phyloP scores from a whole-genome alignment of 2,113 vertebrate species.

The Pseudorhombus dupliciocellatus region DNA sequence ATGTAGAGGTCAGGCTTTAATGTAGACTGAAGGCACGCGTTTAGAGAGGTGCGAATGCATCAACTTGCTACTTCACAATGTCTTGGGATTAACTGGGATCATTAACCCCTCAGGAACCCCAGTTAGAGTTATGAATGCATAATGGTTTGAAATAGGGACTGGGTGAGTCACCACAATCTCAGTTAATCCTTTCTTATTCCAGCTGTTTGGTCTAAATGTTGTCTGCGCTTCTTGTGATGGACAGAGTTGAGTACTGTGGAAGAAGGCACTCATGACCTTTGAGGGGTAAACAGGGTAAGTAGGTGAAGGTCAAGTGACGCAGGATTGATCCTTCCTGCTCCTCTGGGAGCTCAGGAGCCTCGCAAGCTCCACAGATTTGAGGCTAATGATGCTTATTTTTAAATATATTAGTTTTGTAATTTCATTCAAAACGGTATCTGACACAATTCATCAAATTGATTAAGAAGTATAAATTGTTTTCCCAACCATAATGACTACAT shows the following conservation, averaged over 20 bases:
- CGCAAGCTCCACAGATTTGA: background rate
- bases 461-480: background rate
- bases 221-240: background rate
- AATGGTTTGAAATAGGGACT: background rate
- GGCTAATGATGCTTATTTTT: background rate
- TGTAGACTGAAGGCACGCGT: too few species aligned
- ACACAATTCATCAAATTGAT: slow-evolving; percentile 2
- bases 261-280: background rate
- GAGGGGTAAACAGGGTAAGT: background rate
- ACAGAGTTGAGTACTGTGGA: background rate
- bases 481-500: background rate
- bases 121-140: background rate
- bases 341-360: background rate
- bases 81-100: too few species aligned
- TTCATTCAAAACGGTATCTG: background rate
- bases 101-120: background rate
- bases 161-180: background rate
- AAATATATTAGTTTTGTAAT: background rate
- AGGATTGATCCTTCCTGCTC: background rate
- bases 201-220: too few species aligned
- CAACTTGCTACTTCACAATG: too few species aligned
- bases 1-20: too few species aligned
- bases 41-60: too few species aligned
- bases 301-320: background rate
- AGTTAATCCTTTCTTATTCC: background rate